A percentile compares a stretch with the other conserved stretches of the same genome.
Evolutionary conservation across 2,113 vertebrate species (phyloP).

Genomic region (Murina feae): DNA sequence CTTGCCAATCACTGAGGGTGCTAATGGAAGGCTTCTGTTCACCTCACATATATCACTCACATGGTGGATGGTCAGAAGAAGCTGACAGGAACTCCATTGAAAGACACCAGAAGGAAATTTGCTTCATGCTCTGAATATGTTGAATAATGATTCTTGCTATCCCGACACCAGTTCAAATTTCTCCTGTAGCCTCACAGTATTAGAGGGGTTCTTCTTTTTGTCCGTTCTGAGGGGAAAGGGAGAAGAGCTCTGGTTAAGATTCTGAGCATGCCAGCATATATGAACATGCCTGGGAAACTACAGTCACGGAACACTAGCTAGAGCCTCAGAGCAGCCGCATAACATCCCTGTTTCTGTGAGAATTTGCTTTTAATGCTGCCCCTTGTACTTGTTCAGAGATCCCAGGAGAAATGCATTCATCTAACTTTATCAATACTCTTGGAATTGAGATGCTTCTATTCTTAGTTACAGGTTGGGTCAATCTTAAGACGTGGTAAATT

Average conservation of each 20-base stretch:
- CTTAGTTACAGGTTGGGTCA: neutral
- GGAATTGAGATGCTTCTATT: neutral
- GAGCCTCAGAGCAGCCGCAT: neutral
- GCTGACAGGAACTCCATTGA: neutral
- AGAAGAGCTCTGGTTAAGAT: neutral
- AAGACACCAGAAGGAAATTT: neutral
- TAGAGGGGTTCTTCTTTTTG: neutral
- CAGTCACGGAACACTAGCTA: neutral
- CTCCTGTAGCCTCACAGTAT: neutral
- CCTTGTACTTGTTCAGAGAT: neutral
- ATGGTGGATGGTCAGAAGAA: neutral
- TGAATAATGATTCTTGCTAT: neutral
- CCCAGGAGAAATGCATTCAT: neutral
- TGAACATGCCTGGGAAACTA: neutral
- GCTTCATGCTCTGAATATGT: neutral
- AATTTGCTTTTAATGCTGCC: neutral
- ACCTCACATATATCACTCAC: neutral
- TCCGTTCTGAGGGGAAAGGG: neutral
- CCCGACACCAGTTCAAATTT: neutral
- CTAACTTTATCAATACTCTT: neutral
- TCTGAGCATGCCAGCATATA: neutral
- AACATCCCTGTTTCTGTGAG: neutral
- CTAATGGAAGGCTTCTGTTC: neutral
- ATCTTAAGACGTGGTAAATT: neutral
- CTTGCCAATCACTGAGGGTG: neutral